Base-by-base conservation (phyloP, 2,113 vertebrate species). In the Emydocephalus ijimae region DNA sequence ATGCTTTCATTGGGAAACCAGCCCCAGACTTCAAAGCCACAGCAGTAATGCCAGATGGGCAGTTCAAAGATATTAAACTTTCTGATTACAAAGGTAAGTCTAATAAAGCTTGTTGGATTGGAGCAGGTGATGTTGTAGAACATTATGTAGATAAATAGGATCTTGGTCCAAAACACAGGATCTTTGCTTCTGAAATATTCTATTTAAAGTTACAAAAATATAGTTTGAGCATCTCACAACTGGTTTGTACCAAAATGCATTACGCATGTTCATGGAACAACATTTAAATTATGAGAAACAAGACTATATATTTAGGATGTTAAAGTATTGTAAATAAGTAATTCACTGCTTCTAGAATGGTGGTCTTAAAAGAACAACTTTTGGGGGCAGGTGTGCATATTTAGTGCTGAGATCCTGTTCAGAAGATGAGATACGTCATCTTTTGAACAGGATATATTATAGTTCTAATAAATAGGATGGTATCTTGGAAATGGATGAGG, bases 11-110 rank as follows among this genome's bases (percentile, higher is more conserved):
- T 96, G 99, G 99, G 64, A 97, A 98, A 92, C 98, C 97, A 96
- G 99, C 99, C 90, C 99, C 99, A 88, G 98, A 98, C 94, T 99
- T 99, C 90, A 98, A 97, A 89, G 98, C 99, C 64, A 99, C 98
- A 43, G 99, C 99, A 34, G 98, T 99, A 96, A 99, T 99, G 99
- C 99, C 99, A 89, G 98, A 99, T 94, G 98, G 98, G 89, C 98
- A 99, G 81, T 99, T 99, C 96, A 97, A 98, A 93, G 99, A 99
- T 89, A 94, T 99, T 93, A 98, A 97, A 88, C 96, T 99, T 59
- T 98, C 98, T 20, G 98, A 98, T 93, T 99, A 99, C 95, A 99
- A 52, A 99, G 99, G 99, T 99, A 97, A 94, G 88, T 29, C 15
- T 93, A 55, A 85, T 23, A 45, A 86, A n/a, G 4, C 7, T 3